phyloP scores from a whole-genome alignment of 2,113 vertebrate genomes.

The Cranoglanis bouderius region DNA sequence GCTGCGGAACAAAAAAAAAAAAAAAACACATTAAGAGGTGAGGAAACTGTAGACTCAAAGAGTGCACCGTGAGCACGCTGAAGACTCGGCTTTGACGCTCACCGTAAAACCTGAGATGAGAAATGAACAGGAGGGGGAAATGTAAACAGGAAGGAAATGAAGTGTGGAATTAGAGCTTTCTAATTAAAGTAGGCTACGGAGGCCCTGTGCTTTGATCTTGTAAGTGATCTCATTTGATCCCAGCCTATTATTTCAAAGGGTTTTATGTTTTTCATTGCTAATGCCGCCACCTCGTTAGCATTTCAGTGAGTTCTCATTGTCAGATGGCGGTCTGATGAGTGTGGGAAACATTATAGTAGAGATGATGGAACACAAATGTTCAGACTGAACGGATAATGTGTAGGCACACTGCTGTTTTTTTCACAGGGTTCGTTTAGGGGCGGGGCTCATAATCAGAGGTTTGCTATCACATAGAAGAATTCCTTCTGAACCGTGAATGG shows the following conservation, averaged over 20 bases:
- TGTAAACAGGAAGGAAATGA: constrained; percentile 22
- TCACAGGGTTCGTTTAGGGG: no score
- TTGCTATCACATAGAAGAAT: neutral
- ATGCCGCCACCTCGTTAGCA: constrained; percentile 25
- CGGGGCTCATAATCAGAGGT: neutral
- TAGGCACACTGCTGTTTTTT: no score
- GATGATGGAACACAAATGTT: neutral
- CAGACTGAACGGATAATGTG: neutral
- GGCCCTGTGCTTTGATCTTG: neutral
- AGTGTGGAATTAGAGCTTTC: constrained; percentile 15
- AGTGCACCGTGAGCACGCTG: neutral
- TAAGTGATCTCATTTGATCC: neutral
- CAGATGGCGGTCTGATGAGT: neutral
- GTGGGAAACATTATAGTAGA: neutral
- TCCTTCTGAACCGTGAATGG: neutral
- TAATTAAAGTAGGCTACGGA: constrained; percentile 14
- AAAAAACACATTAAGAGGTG: neutral
- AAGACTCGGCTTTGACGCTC: neutral
- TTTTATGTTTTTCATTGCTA: constrained; percentile 3
- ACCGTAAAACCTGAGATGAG: constrained; percentile 15
- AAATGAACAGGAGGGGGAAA: neutral
- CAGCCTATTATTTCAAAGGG: neutral
- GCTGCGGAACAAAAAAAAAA: constrained; percentile 64
- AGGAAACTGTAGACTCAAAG: neutral
- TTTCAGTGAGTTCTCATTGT: neutral